These are phyloP conservation scores for Amniataba percoides DNA, from an alignment of 2,797 vertebrate species.

Conservation along the genomic window DNA sequence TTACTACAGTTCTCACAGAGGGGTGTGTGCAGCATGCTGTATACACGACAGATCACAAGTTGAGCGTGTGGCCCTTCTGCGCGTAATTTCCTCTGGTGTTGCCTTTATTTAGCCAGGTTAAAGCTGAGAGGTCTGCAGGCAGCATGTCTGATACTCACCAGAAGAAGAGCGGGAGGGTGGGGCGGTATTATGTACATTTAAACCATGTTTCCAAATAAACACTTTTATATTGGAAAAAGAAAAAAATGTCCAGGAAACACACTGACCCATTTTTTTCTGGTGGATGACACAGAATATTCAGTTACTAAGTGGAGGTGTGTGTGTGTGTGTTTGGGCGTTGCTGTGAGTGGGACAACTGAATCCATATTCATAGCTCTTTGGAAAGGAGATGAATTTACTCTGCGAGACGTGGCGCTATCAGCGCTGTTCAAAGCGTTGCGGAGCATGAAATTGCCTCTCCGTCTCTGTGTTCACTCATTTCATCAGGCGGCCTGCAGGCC, in stretches of 20 bases:
- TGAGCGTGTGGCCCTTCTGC: background rate
- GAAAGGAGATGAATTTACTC: slow-evolving; percentile 51
- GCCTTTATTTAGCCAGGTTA: slow-evolving; percentile 18
- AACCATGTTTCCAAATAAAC: slow-evolving; percentile 81
- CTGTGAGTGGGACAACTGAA: slow-evolving; percentile 71
- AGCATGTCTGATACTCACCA: slow-evolving; percentile 15
- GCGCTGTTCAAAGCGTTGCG: slow-evolving; percentile 67
- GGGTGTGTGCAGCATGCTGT: background rate
- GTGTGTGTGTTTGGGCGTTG: slow-evolving; percentile 15
- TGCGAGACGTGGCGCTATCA: slow-evolving; percentile 58
- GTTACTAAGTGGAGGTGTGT: slow-evolving; percentile 40
- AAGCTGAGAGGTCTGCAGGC: slow-evolving; percentile 1
- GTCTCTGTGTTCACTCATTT: slow-evolving; percentile 58
- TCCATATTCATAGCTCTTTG: slow-evolving; percentile 68
- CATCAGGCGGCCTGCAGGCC: slow-evolving; percentile 33
- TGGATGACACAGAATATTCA: slow-evolving; percentile 19
- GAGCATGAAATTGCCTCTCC: slow-evolving; percentile 76
- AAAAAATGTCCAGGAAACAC: slow-evolving; percentile 16
- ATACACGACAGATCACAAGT: background rate
- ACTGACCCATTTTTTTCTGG: slow-evolving; percentile 35
- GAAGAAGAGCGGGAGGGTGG: background rate
- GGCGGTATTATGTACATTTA: slow-evolving; percentile 63
- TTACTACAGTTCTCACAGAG: slow-evolving; percentile 4
- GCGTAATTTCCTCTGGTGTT: background rate
- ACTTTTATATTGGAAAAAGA: slow-evolving; percentile 73